Evolutionary conservation across 2,113 vertebrate species (phyloP).

Genomic region (Romanogobio albipinnatus): DNA sequence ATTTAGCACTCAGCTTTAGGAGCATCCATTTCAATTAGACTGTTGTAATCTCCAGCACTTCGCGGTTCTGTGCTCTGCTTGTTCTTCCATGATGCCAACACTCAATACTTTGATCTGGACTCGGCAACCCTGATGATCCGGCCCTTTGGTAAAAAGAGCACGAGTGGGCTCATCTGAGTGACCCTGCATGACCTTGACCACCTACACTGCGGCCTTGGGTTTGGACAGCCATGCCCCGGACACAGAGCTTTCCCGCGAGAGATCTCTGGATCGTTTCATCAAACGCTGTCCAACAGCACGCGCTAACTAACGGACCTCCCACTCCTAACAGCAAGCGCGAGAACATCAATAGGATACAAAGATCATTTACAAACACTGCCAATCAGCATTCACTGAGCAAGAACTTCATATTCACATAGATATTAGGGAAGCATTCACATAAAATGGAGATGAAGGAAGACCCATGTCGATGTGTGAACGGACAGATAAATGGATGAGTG

Average conservation of each 20-base stretch:
- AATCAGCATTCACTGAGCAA: conserved; percentile 54
- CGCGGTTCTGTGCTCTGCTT: conserved; percentile 72
- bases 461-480: conserved; percentile 21
- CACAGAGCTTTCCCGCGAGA: conserved; percentile 73
- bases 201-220: conserved; percentile 70
- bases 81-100: conserved; percentile 70
- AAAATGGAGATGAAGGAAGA: conserved; percentile 12
- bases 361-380: conserved; percentile 69
- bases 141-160: conserved; percentile 68
- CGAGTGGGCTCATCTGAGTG: conserved; percentile 75
- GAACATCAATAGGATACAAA: conserved; percentile 67
- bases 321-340: conserved; percentile 60
- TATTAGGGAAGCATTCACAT: conserved; percentile 12
- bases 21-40: conserved; percentile 73
- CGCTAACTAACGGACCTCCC: conserved; percentile 58
- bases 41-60: conserved; percentile 72
- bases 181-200: conserved; percentile 79
- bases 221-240: conserved; percentile 71
- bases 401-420: conserved; percentile 19
- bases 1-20: conserved; percentile 60
- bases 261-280: conserved; percentile 76
- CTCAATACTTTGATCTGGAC: conserved; percentile 78
- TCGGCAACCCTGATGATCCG: conserved; percentile 66
- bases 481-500: conserved; percentile 39
- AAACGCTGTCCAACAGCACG: conserved; percentile 64